Evolutionary conservation across 2,888 invertebrate species (phyloP), one percentile per base, ranked within the genome.

Genomic region (Synanthedon andrenaeformis): DNA sequence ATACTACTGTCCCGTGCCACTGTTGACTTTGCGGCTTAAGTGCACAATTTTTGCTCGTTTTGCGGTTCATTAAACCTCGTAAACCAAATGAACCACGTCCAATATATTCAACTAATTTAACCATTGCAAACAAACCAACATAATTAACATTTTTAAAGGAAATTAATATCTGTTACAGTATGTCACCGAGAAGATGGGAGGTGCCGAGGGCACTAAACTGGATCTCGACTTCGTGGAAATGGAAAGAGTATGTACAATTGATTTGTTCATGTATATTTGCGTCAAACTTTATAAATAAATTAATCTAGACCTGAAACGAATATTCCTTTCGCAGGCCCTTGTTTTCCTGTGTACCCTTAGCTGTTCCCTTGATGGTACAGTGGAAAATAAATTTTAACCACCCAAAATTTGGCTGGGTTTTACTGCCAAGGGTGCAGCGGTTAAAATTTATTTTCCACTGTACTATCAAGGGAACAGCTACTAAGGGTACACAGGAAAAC

Each of bases 131-230:
- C 11, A 14, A 13, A 45, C 5, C 45, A 13, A 14, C 45, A 12
- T 10, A 5, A 19, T 17, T 17, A 14, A 49, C 49, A 49, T 49
- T 49, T 35, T 35, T 35, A 10, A 35, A 6, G 35, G 10, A 35
- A 35, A 10, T 12, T 10, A 6, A 17, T 17, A 17, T 14, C 11
- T 49, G 23, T 49, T 49, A 56, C 90, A 98, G 97, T 99, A 98
- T 92, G 95, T 99, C 91, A 98, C 98, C 79, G 99, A 99, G 89
- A 99, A 99, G 89, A 98, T 99, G 93, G 99, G 99, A 62, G 98
- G 99, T 80, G 99, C 98, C 64, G 99, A 99, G 88, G 98, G 99
- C 85, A 99, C 99, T 66, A 98, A 98, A 88, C 91, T 99, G 76
- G 99, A 99, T 88, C 93, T 98, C 86, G 98, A 99, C 75, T 99